Evolutionary conservation across 2,113 vertebrate genomes (phyloP).

Genomic region (Trichomycterus rosablanca): DNA sequence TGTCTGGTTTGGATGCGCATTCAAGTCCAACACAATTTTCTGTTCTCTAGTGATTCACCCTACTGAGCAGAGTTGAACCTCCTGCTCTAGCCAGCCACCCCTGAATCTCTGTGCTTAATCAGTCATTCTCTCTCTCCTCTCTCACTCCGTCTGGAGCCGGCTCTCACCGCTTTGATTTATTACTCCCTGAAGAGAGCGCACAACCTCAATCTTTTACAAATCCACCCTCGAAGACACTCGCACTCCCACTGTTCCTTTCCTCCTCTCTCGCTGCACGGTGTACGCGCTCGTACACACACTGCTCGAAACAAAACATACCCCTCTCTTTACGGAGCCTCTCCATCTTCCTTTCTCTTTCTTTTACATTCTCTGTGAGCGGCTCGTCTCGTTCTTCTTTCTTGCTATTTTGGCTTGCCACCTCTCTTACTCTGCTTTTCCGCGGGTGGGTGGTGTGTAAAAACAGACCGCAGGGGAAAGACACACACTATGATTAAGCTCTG

Average conservation of each 20-base stretch:
- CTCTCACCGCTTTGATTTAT: slow-evolving; percentile 33
- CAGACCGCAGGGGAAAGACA: slow-evolving; percentile 35
- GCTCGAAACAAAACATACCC: slow-evolving; percentile 21
- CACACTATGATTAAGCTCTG: slow-evolving; percentile 6
- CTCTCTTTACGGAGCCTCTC: not conserved
- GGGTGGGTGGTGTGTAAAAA: slow-evolving; percentile 48
- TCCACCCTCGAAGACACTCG: slow-evolving; percentile 21
- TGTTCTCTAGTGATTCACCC: slow-evolving; percentile 8
- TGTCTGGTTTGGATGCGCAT: not conserved
- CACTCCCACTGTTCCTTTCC: slow-evolving; percentile 9
- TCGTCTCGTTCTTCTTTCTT: slow-evolving; percentile 8
- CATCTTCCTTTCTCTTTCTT: slow-evolving; percentile 16
- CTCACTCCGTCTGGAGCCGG: slow-evolving; percentile 29
- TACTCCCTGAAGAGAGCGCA: slow-evolving; percentile 30
- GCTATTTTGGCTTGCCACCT: slow-evolving; percentile 23
- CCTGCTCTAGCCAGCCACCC: slow-evolving; percentile 44
- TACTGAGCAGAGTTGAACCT: slow-evolving; percentile 32
- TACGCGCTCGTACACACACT: no score
- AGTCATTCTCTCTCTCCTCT: slow-evolving; percentile 39
- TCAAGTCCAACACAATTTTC: not conserved
- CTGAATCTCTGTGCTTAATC: slow-evolving; percentile 58
- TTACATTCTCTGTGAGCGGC: slow-evolving; percentile 11
- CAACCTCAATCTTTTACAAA: slow-evolving; percentile 26
- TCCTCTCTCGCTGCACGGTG: not conserved
- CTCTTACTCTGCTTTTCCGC: slow-evolving; percentile 8